Evolutionary conservation across 2,797 vertebrate species (phyloP).

Genomic region (Sebastiscus tertius): DNA sequence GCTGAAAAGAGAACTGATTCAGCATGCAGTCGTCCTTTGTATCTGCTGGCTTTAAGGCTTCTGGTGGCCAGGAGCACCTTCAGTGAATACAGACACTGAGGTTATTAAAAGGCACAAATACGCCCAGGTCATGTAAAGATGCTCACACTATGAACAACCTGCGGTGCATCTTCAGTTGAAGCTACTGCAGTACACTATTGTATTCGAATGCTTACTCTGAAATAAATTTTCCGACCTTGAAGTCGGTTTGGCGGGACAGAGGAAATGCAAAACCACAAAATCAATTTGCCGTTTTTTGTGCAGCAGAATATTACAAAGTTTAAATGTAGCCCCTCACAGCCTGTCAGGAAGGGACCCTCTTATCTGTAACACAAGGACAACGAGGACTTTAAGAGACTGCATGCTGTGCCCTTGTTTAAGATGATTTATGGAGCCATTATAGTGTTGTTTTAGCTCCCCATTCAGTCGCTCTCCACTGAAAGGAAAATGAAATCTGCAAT

Average conservation of each 20-base stretch:
- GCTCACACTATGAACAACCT: constrained; percentile 7
- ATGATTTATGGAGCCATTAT: constrained; percentile 48
- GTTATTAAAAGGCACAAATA: constrained; percentile 44
- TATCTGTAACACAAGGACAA: constrained; percentile 15
- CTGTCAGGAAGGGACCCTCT: not conserved
- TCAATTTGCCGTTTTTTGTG: constrained; percentile 6
- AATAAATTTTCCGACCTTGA: constrained; percentile 18
- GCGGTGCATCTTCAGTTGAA: not conserved
- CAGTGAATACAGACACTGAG: constrained; percentile 12
- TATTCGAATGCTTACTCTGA: not conserved
- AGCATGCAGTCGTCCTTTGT: constrained; percentile 48
- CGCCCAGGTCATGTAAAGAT: constrained; percentile 6
- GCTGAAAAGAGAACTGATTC: constrained; percentile 53
- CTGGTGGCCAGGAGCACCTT: constrained; percentile 26
- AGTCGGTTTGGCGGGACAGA: not conserved
- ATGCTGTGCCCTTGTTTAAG: constrained; percentile 23
- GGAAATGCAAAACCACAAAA: not conserved
- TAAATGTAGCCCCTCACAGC: constrained; percentile 8
- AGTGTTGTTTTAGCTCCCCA: constrained; percentile 33
- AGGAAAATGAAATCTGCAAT: constrained; percentile 44
- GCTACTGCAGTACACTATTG: not conserved
- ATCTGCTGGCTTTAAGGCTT: constrained; percentile 30
- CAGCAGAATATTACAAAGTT: not conserved
- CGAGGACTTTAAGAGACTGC: not conserved
- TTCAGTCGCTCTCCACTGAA: constrained; percentile 19